Evolutionary conservation across 2,888 invertebrate species (phyloP).

Genomic region (Podabrus alpinus): DNA sequence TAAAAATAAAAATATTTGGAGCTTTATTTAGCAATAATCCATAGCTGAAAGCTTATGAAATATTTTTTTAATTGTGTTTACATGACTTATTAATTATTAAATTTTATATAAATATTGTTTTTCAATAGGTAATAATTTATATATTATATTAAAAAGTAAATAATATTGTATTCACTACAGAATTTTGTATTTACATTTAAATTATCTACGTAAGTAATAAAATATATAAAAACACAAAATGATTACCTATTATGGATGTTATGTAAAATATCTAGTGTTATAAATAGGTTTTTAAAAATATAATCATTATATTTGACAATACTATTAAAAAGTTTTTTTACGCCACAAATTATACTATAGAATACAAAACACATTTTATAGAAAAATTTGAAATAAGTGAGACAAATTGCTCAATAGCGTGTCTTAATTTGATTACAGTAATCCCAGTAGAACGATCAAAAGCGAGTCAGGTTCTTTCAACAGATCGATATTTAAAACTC

Average conservation of each 20-base stretch:
- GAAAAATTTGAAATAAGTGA: slow-evolving; percentile 40
- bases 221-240: neutral
- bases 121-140: too few species aligned
- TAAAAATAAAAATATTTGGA: too few species aligned
- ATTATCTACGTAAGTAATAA: neutral
- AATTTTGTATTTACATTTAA: neutral
- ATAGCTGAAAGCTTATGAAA: too few species aligned
- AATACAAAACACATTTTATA: slow-evolving; percentile 20
- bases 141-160: too few species aligned
- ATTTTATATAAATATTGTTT: too few species aligned
- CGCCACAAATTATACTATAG: slow-evolving; percentile 12
- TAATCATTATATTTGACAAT: slow-evolving; percentile 9
- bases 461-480: slow-evolving; percentile 19
- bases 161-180: too few species aligned
- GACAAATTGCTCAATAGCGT: slow-evolving; percentile 49
- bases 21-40: too few species aligned
- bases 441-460: slow-evolving; percentile 38
- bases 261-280: neutral
- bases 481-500: slow-evolving; percentile 21
- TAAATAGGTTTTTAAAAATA: slow-evolving; percentile 2
- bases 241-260: neutral
- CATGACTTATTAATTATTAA: too few species aligned
- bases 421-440: slow-evolving; percentile 47
- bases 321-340: slow-evolving; percentile 18
- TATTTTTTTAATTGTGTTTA: too few species aligned